Evolutionary conservation across 2,888 invertebrate species (phyloP).

Genomic region (Calephelis perditalis): DNA sequence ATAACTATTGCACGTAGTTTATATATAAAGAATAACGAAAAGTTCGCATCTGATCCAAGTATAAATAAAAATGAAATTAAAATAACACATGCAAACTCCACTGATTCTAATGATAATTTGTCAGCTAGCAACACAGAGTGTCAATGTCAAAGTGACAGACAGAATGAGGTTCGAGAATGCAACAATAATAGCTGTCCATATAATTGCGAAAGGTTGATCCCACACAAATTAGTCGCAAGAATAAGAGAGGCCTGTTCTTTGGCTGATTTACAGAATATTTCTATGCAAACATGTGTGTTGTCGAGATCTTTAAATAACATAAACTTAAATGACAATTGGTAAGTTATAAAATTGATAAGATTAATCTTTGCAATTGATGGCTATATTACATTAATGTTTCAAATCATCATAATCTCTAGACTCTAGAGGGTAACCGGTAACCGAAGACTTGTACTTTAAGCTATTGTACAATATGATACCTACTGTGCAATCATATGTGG

Average conservation of each 20-base stretch:
- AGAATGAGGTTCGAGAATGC: slow-evolving; percentile 21
- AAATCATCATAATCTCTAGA: too few relatives aligned
- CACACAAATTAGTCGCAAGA: slow-evolving; percentile 54
- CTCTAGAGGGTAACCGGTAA: too few relatives aligned
- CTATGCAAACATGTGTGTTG: slow-evolving; percentile 37
- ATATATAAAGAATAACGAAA: not conserved
- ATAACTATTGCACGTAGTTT: not conserved
- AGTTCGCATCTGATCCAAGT: slow-evolving; percentile 25
- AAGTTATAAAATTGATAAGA: slow-evolving; percentile 39
- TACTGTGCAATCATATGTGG: too few relatives aligned
- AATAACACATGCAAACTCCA: slow-evolving; percentile 29
- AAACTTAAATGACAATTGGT: slow-evolving; percentile 35
- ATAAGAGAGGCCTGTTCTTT: slow-evolving; percentile 57
- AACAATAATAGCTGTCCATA: slow-evolving; percentile 24
- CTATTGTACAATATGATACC: too few relatives aligned
- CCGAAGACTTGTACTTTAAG: too few relatives aligned
- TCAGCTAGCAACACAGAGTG: slow-evolving; percentile 36
- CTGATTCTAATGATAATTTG: slow-evolving; percentile 34
- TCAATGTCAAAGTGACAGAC: slow-evolving; percentile 33
- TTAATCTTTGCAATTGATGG: too few relatives aligned
- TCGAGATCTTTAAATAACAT: slow-evolving; percentile 54
- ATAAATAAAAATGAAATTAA: slow-evolving; percentile 20
- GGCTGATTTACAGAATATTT: slow-evolving; percentile 49
- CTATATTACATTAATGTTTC: too few relatives aligned
- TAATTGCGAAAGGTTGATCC: slow-evolving; percentile 40